Conservation (phyloP, 2,797 vertebrate genomes). For the Sciaenops ocellatus region DNA sequence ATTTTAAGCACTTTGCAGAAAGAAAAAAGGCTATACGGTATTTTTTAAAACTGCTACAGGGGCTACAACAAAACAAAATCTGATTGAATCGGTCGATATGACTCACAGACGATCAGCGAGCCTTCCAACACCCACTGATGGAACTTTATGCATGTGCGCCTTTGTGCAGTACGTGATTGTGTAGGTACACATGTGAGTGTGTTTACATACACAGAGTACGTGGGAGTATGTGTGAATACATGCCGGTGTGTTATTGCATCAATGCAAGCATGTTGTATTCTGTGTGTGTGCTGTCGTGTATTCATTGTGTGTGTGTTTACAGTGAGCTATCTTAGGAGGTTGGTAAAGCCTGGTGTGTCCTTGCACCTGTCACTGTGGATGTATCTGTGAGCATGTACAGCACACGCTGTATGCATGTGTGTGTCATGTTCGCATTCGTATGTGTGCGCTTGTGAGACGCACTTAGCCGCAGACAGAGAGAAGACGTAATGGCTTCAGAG, state of each 20-base stretch:
- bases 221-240: neutral
- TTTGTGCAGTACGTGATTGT: neutral
- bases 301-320: neutral
- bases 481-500: slow-evolving; percentile 13
- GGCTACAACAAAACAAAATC: too few relatives aligned
- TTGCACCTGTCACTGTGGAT: neutral
- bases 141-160: neutral
- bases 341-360: neutral
- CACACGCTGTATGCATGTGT: neutral
- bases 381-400: neutral
- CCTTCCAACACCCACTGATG: neutral
- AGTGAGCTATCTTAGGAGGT: neutral
- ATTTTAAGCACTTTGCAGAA: too few relatives aligned
- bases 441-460: neutral
- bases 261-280: neutral
- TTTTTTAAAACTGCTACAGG: too few relatives aligned
- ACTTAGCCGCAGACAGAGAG: neutral
- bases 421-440: neutral
- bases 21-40: too few relatives aligned
- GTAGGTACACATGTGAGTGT: neutral
- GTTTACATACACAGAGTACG: too few relatives aligned
- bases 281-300: neutral
- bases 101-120: neutral
- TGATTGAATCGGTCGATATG: too few relatives aligned
- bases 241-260: neutral